A percentile compares a stretch with the other conserved stretches of the same genome.
Evolutionary conservation across 2,888 invertebrate genomes (phyloP).

Genomic region (Eutolmus rufibarbis): DNA sequence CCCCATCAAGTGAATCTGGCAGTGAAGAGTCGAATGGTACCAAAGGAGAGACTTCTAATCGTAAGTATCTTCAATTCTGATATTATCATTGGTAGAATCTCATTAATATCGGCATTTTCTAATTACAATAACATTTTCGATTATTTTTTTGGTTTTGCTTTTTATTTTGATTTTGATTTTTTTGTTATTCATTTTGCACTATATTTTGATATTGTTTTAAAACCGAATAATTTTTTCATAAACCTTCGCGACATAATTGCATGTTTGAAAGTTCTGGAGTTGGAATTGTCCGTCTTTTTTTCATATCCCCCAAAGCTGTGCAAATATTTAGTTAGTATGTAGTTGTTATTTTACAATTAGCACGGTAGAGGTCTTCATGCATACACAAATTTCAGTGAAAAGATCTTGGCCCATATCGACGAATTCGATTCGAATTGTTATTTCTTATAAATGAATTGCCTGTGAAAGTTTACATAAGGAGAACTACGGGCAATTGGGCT

Average conservation of each 20-base stretch:
- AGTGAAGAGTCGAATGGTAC: conserved; percentile 57
- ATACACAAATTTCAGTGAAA: neutral
- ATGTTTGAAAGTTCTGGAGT: neutral
- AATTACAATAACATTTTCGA: neutral
- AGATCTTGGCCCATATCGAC: neutral
- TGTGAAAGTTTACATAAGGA: too few species aligned
- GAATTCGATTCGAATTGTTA: too few species aligned
- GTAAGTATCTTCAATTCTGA: conserved; percentile 31
- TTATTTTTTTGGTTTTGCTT: neutral
- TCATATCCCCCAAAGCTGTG: neutral
- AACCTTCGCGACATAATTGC: neutral
- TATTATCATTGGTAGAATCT: neutral
- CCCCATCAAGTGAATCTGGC: conserved; percentile 61
- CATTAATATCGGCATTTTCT: neutral
- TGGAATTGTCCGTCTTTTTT: neutral
- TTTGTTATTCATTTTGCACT: neutral
- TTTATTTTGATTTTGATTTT: neutral
- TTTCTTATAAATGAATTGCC: too few species aligned
- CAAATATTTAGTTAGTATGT: neutral
- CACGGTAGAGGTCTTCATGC: neutral
- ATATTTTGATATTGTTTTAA: neutral
- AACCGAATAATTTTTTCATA: neutral
- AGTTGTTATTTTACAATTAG: neutral
- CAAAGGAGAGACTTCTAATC: conserved; percentile 54
- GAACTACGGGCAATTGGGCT: too few species aligned